Evolutionary conservation across 2,797 vertebrate genomes (phyloP).

Genomic region (Girardinus metallicus): DNA sequence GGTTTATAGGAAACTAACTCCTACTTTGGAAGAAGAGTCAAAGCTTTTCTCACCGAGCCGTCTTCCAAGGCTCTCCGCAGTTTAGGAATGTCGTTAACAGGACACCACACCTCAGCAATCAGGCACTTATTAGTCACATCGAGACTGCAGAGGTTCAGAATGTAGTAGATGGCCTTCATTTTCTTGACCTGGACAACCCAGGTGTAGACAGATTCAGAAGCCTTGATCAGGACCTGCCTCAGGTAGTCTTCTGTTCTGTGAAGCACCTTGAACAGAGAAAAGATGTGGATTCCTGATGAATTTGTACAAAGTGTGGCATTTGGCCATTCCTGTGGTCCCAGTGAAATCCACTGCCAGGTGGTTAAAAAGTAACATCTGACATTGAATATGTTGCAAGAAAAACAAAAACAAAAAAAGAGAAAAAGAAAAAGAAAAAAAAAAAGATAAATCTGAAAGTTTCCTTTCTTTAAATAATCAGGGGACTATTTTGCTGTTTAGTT

Average conservation of each 20-base stretch:
- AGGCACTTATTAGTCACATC: conserved; percentile 99
- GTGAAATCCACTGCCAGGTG: not conserved
- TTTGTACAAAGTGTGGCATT: not conserved
- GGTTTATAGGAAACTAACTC: not conserved
- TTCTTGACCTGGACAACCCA: conserved; percentile 95
- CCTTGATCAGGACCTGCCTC: conserved; percentile 91
- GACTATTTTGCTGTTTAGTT: not conserved
- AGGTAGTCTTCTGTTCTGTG: conserved; percentile 95
- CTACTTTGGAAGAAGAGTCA: not conserved
- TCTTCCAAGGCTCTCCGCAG: conserved; percentile 89
- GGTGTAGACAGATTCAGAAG: conserved; percentile 90
- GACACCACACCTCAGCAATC: conserved; percentile 98
- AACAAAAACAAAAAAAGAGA: not conserved
- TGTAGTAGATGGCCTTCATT: conserved; percentile 98
- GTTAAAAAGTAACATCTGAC: not conserved
- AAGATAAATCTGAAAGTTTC: not conserved
- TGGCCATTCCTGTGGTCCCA: not conserved
- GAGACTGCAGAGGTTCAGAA: conserved; percentile 96
- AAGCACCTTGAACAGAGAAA: conserved; percentile 84
- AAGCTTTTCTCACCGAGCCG: conserved; percentile 87
- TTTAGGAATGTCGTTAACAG: conserved; percentile 85
- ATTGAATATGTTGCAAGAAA: not conserved
- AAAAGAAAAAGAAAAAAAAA: no score
- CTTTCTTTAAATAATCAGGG: not conserved
- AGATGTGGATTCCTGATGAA: not conserved